These are phyloP conservation scores for Acipenser oxyrinchus DNA, from an alignment of 2,797 vertebrate species.

Conservation along the genomic window DNA sequence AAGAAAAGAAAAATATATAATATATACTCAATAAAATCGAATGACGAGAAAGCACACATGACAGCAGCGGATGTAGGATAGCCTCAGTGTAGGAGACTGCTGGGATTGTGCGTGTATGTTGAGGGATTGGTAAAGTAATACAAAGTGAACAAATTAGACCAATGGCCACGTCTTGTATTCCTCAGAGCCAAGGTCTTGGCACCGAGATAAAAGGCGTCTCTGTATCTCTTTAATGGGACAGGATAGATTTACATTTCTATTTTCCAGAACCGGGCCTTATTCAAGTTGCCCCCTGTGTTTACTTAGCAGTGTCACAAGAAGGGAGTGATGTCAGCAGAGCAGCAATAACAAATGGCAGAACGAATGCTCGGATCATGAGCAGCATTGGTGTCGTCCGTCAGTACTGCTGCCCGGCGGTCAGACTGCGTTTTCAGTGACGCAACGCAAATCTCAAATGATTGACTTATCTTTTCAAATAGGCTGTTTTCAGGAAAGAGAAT, in stretches of 20 bases:
- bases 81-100: too few species aligned
- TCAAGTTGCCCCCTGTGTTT: neutral
- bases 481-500: constrained; percentile 14
- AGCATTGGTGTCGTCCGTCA: neutral
- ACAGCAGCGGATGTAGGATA: too few species aligned
- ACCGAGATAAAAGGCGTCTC: neutral
- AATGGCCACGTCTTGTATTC: too few species aligned
- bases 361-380: neutral
- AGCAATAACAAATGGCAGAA: neutral
- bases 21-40: too few species aligned
- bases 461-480: neutral
- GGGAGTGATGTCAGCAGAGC: neutral
- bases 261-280: neutral
- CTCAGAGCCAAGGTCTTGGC: neutral
- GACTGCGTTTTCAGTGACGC: neutral
- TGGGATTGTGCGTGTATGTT: too few species aligned
- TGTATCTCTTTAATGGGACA: neutral
- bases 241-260: neutral
- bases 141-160: too few species aligned
- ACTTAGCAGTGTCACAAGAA: neutral
- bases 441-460: neutral
- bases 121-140: too few species aligned
- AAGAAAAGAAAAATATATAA: too few species aligned
- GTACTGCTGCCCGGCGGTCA: neutral
- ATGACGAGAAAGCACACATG: too few species aligned